A percentile compares a stretch with the other conserved stretches of the same genome.
Evolutionary conservation across 2,113 vertebrate species (phyloP).

Genomic region (Tylochromis polylepis): DNA sequence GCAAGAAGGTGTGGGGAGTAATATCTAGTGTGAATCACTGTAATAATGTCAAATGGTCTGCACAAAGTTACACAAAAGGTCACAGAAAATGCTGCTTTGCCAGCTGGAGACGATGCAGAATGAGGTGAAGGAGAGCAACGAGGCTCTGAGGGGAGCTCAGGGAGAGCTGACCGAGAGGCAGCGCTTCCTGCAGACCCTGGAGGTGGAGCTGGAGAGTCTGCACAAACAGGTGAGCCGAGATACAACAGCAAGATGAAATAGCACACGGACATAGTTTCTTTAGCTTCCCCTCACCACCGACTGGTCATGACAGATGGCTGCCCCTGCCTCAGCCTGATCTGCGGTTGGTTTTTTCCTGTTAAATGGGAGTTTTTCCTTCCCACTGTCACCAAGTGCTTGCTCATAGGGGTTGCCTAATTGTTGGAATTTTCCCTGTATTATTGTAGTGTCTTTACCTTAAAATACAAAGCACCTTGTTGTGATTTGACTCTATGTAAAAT

Average conservation of each 20-base stretch:
- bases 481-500: neutral
- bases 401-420: neutral
- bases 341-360: no score
- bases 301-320: neutral
- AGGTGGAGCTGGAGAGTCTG: conserved; percentile 77
- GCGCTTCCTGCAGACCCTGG: conserved; percentile 75
- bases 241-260: neutral
- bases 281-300: neutral
- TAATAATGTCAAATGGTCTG: neutral
- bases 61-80: neutral
- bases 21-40: neutral
- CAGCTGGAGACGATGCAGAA: conserved; percentile 74
- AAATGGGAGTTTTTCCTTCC: neutral
- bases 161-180: conserved; percentile 73
- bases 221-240: conserved; percentile 73
- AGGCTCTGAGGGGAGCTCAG: conserved; percentile 68
- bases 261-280: neutral
- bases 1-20: conserved; percentile 70
- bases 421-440: neutral
- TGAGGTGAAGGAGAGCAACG: conserved; percentile 74
- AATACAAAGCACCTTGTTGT: neutral
- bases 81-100: neutral
- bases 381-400: neutral
- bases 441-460: neutral
- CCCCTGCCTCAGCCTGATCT: no score